Evolutionary conservation across 2,888 invertebrate genomes (phyloP), one percentile per base, ranked within the genome.

Genomic region (Lamellibrachia columna): DNA sequence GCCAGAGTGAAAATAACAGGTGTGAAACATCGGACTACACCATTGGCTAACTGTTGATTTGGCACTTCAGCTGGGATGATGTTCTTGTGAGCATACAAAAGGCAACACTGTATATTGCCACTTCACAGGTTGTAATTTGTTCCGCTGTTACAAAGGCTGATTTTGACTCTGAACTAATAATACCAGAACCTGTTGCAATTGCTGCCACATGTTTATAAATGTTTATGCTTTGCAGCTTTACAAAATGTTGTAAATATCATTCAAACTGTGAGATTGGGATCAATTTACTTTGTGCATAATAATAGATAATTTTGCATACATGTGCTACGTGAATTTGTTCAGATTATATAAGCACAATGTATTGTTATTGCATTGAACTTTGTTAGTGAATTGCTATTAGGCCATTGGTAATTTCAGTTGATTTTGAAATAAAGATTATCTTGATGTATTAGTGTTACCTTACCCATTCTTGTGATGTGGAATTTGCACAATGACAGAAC

Each of bases 211-310:
- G 75, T 75, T 6, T 75, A 75, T 75, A n/a, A 75, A 75, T 75
- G 75, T 75, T 6, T 75, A 75, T 75, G 75, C 75, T 75, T 75
- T 75, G 75, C 75, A 75, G 75, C 75, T 75, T 75, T 75, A 75
- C 75, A 75, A 75, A 40, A 40, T 40, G 40, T 75, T 75, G 75
- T 75, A 75, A 75, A 75, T 75, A 75, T 75, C 22, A 75, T 22
- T 75, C 15, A 75, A n/a, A n/a, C 75, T 75, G 75, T 75, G n/a
- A 75, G 75, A 75, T 75, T 22, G 75, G 75, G 75, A 75, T 75
- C 75, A 75, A 75, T 75, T 15, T 75, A 75, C 22, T 9, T 6
- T 75, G 75, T 75, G n/a, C 22, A 15, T 75, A 75, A 22, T 75
- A 75, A 75, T 75, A 75, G 75, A 75, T 15, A 75, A 75, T 75